Percentiles rank a stretch among this genome's conserved stretches.
phyloP scores from a whole-genome alignment of 1,140 invertebrate species.

The Hycleus cichorii region DNA sequence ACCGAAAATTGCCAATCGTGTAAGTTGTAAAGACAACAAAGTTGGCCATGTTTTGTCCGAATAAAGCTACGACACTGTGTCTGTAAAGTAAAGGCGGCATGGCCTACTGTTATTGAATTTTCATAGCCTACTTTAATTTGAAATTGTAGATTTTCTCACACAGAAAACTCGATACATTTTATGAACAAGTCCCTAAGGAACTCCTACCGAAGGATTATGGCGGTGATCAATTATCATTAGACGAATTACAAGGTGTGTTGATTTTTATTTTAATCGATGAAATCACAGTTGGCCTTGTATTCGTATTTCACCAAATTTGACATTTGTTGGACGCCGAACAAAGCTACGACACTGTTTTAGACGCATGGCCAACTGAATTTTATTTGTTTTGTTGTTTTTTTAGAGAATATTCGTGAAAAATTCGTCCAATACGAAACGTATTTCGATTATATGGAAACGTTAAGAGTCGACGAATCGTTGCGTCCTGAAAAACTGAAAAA shows the following conservation, averaged over 20 bases:
- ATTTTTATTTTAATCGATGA: neutral
- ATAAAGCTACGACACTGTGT: too few relatives aligned
- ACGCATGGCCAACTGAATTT: too few relatives aligned
- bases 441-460: conserved; percentile 14
- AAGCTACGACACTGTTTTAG: too few relatives aligned
- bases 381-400: neutral
- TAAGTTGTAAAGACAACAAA: neutral
- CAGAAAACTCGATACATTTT: neutral
- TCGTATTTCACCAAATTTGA: too few relatives aligned
- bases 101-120: too few relatives aligned
- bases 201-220: conserved; percentile 5
- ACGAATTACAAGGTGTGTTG: conserved; percentile 5
- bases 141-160: too few relatives aligned
- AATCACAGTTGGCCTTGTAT: neutral
- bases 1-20: neutral
- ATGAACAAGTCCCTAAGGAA: neutral
- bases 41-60: too few relatives aligned
- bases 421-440: conserved; percentile 9
- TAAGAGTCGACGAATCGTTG: conserved; percentile 19
- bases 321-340: too few relatives aligned
- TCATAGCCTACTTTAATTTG: too few relatives aligned
- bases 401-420: conserved; percentile 2
- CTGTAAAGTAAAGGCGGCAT: too few relatives aligned
- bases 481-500: conserved; percentile 21
- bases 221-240: conserved; percentile 1